Base-by-base conservation (phyloP, 2,888 invertebrate genomes). In the Entomobrya multifasciata region DNA sequence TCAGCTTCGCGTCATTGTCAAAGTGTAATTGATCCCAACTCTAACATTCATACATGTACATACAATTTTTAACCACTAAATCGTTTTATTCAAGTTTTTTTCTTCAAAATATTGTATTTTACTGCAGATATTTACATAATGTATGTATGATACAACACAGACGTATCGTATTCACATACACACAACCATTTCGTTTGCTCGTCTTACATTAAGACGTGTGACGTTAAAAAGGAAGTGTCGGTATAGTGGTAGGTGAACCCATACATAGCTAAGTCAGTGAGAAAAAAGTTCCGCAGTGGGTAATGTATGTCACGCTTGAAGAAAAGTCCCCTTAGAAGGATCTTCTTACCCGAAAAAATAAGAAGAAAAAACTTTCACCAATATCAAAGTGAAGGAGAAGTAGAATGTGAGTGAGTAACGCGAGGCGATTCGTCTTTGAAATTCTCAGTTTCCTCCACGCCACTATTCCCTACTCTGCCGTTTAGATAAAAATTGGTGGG, bases 341-440 rank as follows among this genome's bases (percentile, higher is more conserved):
- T 65, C 65, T 36, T 36, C 65, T 65, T 36, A 41, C 41, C 47
- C 36, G 41, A 36, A 41, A 17, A 20, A 65, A 44, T 22, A 67
- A 20, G 13, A 47, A 25, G 47, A 4, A 67, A 20, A 47, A 44
- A 67, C 44, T 67, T 67, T 67, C 22, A 4, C 8, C 67, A 36
- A 4, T 36, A 8, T 36, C 36, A 67, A 67, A 67, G 44, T 22
- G 67, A 67, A 67, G 11, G 44, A 67, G 49, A 10, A 49, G 8
- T 15, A 49, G 49, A 2, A 49, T n/a, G 49, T 8, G 49, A 36
- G 36, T 36, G 8, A 36, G 67, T 67, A 44, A 67, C 44, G 44
- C 15, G 67, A 67, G 22, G 25, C 67, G 67, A 67, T 67, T 67
- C 47, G 44, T 67, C 67, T 67, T 47, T 67, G 22, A 8, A 67